phyloP scores from a whole-genome alignment of 2,797 vertebrate genomes.

The Chrysocyon brachyurus region DNA sequence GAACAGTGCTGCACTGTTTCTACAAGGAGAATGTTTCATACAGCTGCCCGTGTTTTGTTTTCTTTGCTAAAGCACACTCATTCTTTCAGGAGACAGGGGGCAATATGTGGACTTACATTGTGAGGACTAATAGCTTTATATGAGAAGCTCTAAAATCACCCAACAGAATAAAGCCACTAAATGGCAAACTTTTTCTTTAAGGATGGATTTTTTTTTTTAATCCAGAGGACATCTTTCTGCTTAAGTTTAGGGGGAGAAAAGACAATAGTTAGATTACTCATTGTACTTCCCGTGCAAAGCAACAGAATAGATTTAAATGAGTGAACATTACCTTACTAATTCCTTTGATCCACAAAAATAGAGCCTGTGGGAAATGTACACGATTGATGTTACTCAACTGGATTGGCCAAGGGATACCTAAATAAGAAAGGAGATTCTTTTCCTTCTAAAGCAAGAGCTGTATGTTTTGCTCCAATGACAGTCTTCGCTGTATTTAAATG shows the following conservation, averaged over 20 bases:
- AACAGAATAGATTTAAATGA: not conserved
- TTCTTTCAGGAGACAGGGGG: not conserved
- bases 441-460: not conserved
- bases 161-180: not conserved
- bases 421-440: not conserved
- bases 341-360: not conserved
- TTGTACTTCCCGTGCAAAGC: not conserved
- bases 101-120: accelerated
- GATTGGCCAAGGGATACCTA: not conserved
- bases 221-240: not conserved
- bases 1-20: not conserved
- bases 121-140: not conserved
- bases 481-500: not conserved
- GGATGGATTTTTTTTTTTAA: not conserved
- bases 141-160: not conserved
- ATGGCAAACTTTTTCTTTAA: constrained; percentile 19
- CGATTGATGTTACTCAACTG: not conserved
- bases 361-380: not conserved
- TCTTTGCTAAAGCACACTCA: not conserved
- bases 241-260: not conserved
- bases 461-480: not conserved
- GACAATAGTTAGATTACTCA: not conserved
- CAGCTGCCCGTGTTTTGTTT: not conserved
- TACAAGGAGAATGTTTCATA: not conserved
- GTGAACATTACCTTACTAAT: not conserved